Percentiles rank a stretch among this genome's conserved stretches.
Evolutionary conservation across 2,888 invertebrate genomes (phyloP).

Genomic region (Eupithecia exiguata): DNA sequence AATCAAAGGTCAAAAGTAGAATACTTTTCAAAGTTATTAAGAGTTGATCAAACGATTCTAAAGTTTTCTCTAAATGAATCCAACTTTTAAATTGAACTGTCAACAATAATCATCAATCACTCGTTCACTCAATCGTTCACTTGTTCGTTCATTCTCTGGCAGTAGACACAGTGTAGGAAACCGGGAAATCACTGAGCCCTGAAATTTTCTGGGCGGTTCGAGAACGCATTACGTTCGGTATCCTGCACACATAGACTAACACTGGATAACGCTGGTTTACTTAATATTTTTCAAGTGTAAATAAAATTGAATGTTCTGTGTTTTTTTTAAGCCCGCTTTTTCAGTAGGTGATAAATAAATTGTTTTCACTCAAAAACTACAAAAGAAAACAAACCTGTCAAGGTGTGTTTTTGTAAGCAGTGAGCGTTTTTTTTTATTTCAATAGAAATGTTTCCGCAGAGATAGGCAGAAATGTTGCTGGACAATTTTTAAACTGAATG

Average conservation of each 20-base stretch:
- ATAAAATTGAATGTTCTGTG: background rate
- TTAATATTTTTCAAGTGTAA: background rate
- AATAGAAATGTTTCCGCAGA: too few species aligned
- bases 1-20: background rate
- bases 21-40: background rate
- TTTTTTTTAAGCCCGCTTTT: too few species aligned
- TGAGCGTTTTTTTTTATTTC: too few species aligned
- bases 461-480: too few species aligned
- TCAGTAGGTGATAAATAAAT: background rate
- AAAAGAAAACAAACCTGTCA: too few species aligned
- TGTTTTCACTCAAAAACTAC: background rate
- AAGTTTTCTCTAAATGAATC: background rate
- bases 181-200: conserved; percentile 26
- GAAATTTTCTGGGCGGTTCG: conserved; percentile 30
- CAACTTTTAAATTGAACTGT: conserved; percentile 3
- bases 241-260: conserved; percentile 2
- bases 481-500: too few species aligned
- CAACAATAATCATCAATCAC: conserved; percentile 1
- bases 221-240: conserved; percentile 23
- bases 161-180: conserved; percentile 19
- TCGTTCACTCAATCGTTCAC: conserved; percentile 8
- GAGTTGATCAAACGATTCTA: background rate
- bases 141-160: conserved; percentile 8
- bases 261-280: background rate
- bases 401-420: too few species aligned